Evolutionary conservation across 2,888 invertebrate genomes (phyloP).

Genomic region (Sclerodermus sp.): DNA sequence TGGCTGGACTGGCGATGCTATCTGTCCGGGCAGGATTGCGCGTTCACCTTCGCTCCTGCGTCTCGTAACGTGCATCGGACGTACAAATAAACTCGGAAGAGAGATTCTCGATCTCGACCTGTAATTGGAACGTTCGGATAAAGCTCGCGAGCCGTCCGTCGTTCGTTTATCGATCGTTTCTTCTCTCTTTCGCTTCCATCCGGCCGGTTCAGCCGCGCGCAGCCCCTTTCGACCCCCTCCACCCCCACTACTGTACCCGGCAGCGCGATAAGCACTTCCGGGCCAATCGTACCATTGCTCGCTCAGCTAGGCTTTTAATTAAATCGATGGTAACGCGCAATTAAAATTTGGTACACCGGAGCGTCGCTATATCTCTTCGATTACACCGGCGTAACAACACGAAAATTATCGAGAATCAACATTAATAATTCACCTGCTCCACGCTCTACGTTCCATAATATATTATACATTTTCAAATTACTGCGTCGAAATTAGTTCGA

Average conservation of each 20-base stretch:
- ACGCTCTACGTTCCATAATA: no score
- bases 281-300: slow-evolving; percentile 13
- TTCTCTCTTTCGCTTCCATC: slow-evolving; percentile 5
- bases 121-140: slow-evolving; percentile 42
- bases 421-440: neutral
- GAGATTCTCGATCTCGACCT: slow-evolving; percentile 32
- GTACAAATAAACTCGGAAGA: slow-evolving; percentile 32
- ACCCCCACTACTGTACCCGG: neutral
- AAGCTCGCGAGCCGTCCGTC: slow-evolving; percentile 27
- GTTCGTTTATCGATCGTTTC: slow-evolving; percentile 25
- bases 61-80: slow-evolving; percentile 14
- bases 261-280: slow-evolving; percentile 20
- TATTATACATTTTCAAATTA: no score
- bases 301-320: slow-evolving; percentile 18
- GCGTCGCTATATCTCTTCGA: no score
- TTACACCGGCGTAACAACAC: no score
- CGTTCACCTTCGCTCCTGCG: slow-evolving; percentile 27
- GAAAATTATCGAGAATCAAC: slow-evolving; percentile 14
- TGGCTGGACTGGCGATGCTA: slow-evolving; percentile 48
- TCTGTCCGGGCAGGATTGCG: slow-evolving; percentile 35
- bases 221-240: neutral
- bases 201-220: neutral
- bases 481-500: no score
- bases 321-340: slow-evolving; percentile 29
- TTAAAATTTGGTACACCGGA: slow-evolving; percentile 23